A percentile compares a stretch with the other conserved stretches of the same genome.
These are phyloP conservation scores for Archaeoteleia sp. DNA, from an alignment of 2,888 invertebrate species.

Conservation along the genomic window DNA sequence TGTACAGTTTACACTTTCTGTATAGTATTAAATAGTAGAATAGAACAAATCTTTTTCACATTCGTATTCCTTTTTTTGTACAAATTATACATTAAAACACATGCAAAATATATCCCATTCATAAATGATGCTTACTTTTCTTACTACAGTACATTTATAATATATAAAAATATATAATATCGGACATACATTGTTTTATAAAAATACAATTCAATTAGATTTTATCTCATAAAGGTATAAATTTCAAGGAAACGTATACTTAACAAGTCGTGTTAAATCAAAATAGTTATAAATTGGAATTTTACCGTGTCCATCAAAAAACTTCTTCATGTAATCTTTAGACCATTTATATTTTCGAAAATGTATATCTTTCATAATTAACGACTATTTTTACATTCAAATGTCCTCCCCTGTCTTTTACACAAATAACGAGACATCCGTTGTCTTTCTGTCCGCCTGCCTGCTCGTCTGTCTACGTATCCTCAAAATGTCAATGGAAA, in stretches of 20 bases:
- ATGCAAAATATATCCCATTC: no score
- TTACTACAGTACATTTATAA: no score
- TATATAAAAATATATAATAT: no score
- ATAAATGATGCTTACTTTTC: no score
- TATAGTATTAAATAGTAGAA: no score
- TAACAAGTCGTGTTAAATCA: background rate
- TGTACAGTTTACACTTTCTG: no score
- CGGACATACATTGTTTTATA: no score
- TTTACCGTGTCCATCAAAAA: conserved; percentile 1
- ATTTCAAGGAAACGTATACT: background rate
- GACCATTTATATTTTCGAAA: conserved; percentile 1
- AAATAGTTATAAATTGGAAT: no score
- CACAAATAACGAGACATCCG: conserved; percentile 39
- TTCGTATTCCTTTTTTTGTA: no score
- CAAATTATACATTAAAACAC: no score
- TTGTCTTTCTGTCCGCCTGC: conserved; percentile 17
- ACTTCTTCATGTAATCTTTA: conserved; percentile 18
- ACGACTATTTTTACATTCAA: conserved; percentile 23
- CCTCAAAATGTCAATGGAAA: conserved; percentile 53
- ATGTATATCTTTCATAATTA: conserved; percentile 23
- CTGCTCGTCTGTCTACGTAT: conserved; percentile 12
- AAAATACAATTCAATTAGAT: background rate
- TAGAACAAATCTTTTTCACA: no score
- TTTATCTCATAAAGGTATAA: no score
- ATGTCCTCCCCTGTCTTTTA: conserved; percentile 27